Conservation (phyloP, 1,140 invertebrate species). For the Drosophila kohkoa region DNA sequence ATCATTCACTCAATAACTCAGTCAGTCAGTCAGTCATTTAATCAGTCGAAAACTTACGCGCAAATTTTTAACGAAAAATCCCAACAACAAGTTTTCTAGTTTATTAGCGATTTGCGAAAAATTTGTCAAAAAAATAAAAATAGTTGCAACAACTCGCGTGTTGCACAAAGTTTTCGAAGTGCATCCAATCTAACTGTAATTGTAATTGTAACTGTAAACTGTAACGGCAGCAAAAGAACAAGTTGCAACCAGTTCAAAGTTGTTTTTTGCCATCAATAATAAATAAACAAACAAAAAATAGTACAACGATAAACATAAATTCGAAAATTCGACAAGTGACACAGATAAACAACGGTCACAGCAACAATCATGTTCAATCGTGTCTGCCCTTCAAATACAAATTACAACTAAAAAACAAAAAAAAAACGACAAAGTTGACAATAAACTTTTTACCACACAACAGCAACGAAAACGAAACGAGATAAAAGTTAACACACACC, state of each 20-base stretch:
- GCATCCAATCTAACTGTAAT: slow-evolving; percentile 34
- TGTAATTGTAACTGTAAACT: not conserved
- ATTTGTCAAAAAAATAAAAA: slow-evolving; percentile 30
- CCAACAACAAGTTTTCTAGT: slow-evolving; percentile 34
- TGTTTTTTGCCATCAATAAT: slow-evolving; percentile 14
- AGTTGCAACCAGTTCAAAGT: slow-evolving; percentile 38
- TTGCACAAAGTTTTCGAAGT: slow-evolving; percentile 30
- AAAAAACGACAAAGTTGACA: slow-evolving; percentile 35
- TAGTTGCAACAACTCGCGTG: slow-evolving; percentile 22
- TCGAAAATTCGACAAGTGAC: slow-evolving; percentile 42
- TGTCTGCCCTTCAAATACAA: slow-evolving; percentile 49
- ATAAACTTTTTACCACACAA: slow-evolving; percentile 20
- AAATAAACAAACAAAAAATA: not conserved
- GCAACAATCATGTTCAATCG: slow-evolving; percentile 29
- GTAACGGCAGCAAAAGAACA: slow-evolving; percentile 40
- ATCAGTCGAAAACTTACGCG: slow-evolving; percentile 32
- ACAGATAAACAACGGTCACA: slow-evolving; percentile 35
- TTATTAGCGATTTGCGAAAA: slow-evolving; percentile 31
- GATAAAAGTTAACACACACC: slow-evolving; percentile 33
- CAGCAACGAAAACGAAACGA: not conserved
- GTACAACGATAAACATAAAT: slow-evolving; percentile 30
- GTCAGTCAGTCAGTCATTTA: slow-evolving; percentile 21
- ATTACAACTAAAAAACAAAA: slow-evolving; percentile 44
- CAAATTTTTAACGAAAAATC: slow-evolving; percentile 48
- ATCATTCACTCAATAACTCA: slow-evolving; percentile 18